Base-by-base conservation (phyloP, 2,888 invertebrate genomes). In the Dryomyza anilis region DNA sequence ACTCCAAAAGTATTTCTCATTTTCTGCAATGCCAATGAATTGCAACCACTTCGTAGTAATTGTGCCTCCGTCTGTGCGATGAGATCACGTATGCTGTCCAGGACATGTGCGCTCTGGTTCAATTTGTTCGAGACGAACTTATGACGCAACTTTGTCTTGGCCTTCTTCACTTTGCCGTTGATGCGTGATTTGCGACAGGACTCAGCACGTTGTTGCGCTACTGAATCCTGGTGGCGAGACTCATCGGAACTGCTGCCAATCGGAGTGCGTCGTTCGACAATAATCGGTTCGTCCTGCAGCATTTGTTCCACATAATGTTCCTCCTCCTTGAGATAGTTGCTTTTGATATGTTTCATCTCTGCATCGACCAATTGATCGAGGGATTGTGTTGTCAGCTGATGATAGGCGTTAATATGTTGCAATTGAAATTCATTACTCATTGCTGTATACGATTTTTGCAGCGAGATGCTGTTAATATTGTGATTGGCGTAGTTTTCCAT, bases 91-190 rank as follows among this genome's bases (percentile, higher is more conserved):
- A 80, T 73, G 50, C 72, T 72, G 63, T 74, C 71, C 64, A 80
- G 36, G 3, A 73, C 67, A 2, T 68, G 63, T 23, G 71, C 72
- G 63, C 75, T 76, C 64, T 80, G 73, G 33, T 68, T 58, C 59
- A 80, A 65, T 68, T 78, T 77, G 45, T 68, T 73, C 58, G 72
- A 73, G 63, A 78, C 71, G 65, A 75, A 81, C 61, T 76, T 73
- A 68, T 78, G 78, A 36, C 79, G 77, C 63, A 76, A 78, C 39
- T 76, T 76, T n/a, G 69, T 70, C 58, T 78, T 78, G 48, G 79
- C 76, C 67, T 76, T 80, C 69, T 79, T 78, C 67, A 81, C 77
- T 67, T 80, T 81, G 69, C 74, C 74, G 63, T 78, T 77, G 71
- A 78, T 76, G 67, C 79, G 73, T 7, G 79, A 78, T 64, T 75